Evolutionary conservation across 2,113 vertebrate species (phyloP).

Genomic region (Ochotona princeps): DNA sequence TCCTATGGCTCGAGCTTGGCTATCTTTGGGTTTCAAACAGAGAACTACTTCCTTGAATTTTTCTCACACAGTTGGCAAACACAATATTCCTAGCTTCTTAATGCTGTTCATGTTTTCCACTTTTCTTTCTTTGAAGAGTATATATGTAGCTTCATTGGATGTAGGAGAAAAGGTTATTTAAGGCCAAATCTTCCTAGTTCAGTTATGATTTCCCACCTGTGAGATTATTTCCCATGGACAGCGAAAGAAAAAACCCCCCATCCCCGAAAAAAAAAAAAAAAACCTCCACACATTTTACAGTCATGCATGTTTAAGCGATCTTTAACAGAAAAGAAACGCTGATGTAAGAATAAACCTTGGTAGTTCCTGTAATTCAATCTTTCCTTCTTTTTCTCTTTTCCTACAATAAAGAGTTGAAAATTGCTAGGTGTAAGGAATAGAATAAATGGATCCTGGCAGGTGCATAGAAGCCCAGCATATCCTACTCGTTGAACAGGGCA

Average conservation of each 20-base stretch:
- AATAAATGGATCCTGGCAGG: neutral
- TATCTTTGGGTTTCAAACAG: conserved; percentile 12
- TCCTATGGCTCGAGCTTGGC: neutral
- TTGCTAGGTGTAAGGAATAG: neutral
- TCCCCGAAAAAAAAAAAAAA: conserved; percentile 11
- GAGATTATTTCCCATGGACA: neutral
- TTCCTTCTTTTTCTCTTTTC: neutral
- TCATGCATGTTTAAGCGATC: neutral
- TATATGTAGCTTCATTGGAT: conserved; percentile 9
- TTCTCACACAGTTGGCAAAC: neutral
- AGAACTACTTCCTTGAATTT: conserved; percentile 11
- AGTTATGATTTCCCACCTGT: conserved; percentile 7
- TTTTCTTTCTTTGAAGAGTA: conserved; percentile 37
- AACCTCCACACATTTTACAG: neutral
- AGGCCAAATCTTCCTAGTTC: neutral
- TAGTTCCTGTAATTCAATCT: conserved; percentile 23
- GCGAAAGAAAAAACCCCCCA: neutral
- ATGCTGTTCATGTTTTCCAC: conserved; percentile 27
- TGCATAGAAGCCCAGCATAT: neutral
- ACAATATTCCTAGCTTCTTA: neutral
- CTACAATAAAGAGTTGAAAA: neutral
- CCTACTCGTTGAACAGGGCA: neutral
- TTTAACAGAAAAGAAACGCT: neutral
- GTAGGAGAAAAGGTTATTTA: conserved; percentile 25
- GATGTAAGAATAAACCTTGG: conserved; percentile 26